phyloP scores from a whole-genome alignment of 2,797 vertebrate species.

The Threskiornis aethiopicus region DNA sequence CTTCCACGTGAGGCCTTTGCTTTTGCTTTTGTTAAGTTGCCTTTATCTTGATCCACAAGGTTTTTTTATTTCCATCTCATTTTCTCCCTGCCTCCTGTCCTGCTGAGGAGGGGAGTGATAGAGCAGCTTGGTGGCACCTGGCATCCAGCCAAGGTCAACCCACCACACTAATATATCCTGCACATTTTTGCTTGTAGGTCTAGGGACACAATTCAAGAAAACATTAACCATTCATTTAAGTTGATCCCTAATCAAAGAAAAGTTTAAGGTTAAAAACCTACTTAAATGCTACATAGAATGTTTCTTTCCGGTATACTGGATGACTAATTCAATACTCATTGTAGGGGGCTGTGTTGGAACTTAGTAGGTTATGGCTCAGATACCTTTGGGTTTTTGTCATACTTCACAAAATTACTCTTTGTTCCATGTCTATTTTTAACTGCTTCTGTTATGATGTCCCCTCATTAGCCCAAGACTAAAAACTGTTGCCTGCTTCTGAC shows the following conservation, averaged over 20 bases:
- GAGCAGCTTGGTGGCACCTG: no score
- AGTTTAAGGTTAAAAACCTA: background rate
- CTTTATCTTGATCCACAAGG: no score
- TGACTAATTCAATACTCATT: background rate
- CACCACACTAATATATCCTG: background rate
- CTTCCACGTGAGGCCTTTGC: no score
- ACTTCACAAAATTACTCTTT: background rate
- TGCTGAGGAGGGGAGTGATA: no score
- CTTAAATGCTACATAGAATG: background rate
- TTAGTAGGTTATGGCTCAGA: background rate
- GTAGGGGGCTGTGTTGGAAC: background rate
- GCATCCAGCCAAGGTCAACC: no score
- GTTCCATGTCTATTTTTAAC: background rate
- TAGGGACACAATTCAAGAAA: background rate
- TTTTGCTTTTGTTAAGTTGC: no score
- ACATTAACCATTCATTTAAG: background rate
- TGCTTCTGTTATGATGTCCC: background rate
- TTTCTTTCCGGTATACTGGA: background rate
- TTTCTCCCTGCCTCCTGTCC: no score
- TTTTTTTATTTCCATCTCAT: no score
- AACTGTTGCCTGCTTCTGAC: background rate
- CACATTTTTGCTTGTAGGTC: background rate
- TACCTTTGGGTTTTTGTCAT: accelerated
- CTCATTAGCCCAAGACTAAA: background rate
- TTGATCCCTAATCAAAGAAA: background rate